Conservation (phyloP, 1,140 invertebrate species). For the Drosophila chauvacae region DNA sequence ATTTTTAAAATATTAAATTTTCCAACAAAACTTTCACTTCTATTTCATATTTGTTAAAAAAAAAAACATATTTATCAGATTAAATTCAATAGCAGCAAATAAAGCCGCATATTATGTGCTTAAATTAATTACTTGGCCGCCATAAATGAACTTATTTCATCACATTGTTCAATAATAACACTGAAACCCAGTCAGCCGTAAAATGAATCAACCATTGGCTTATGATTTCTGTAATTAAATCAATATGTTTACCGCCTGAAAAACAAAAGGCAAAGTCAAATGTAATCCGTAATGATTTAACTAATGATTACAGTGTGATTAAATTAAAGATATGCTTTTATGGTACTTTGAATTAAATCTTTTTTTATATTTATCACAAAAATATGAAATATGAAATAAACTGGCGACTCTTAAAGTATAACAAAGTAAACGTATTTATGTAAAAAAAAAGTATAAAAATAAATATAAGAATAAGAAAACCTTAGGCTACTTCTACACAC, state of each 20-base stretch:
- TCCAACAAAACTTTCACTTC: no score
- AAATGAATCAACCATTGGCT: constrained; percentile 14
- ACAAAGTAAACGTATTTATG: not conserved
- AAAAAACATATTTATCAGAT: not conserved
- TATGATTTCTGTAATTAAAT: constrained; percentile 29
- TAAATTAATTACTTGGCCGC: constrained; percentile 3
- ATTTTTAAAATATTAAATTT: no score
- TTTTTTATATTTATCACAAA: constrained; percentile 4
- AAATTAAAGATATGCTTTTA: not conserved
- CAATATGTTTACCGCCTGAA: constrained; percentile 9
- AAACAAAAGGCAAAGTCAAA: not conserved
- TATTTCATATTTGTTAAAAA: not conserved
- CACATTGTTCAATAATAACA: not conserved
- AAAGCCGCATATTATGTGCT: not conserved
- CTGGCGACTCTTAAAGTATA: not conserved
- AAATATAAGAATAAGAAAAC: not conserved
- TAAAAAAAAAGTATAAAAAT: not conserved
- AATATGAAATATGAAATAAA: not conserved
- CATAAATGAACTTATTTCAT: constrained; percentile 7
- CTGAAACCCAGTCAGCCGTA: not conserved
- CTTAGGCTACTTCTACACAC: not conserved
- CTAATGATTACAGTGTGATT: constrained; percentile 1
- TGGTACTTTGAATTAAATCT: not conserved
- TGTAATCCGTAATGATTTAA: constrained; percentile 9
- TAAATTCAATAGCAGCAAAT: not conserved